Percentiles rank a stretch among this genome's conserved stretches.
These are phyloP conservation scores for Brachionus angularis DNA, from an alignment of 1,140 invertebrate genomes.

Conservation along the genomic window DNA sequence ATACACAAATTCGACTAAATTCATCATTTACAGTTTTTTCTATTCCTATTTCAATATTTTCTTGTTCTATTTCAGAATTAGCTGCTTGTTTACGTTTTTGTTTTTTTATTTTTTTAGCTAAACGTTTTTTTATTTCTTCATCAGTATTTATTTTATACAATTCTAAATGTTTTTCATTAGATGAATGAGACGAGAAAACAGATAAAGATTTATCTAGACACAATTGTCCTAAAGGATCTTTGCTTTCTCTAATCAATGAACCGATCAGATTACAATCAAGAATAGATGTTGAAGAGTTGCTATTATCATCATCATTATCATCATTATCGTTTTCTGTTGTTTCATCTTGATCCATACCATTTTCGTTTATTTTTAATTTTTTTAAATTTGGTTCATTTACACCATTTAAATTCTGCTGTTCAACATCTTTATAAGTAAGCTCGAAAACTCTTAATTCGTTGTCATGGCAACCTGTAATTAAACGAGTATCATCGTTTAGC, in stretches of 20 bases:
- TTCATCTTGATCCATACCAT: neutral
- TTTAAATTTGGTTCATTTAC: constrained; percentile 14
- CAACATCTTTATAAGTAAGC: constrained; percentile 13
- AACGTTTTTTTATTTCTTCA: constrained; percentile 67
- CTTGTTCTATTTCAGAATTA: constrained; percentile 41
- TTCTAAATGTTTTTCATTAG: constrained; percentile 74
- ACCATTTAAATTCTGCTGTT: neutral
- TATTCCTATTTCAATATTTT: constrained; percentile 45
- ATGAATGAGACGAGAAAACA: constrained; percentile 73
- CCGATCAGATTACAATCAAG: constrained; percentile 51
- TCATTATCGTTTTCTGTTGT: constrained; percentile 45
- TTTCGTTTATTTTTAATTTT: constrained; percentile 43
- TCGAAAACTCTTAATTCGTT: constrained; percentile 77
- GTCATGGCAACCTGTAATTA: constrained; percentile 80
- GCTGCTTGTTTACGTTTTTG: constrained; percentile 48
- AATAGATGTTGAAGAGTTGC: constrained; percentile 42
- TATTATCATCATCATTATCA: constrained; percentile 40
- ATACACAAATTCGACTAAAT: constrained; percentile 66
- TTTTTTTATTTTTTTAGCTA: constrained; percentile 74
- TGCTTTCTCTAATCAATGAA: constrained; percentile 65
- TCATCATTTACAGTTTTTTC: constrained; percentile 64
- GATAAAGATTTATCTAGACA: constrained; percentile 61
- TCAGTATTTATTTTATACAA: constrained; percentile 73
- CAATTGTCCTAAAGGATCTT: constrained; percentile 64
- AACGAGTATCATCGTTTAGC: constrained; percentile 70